Base-by-base conservation (phyloP, 2,113 vertebrate species). In the Neopipo cinnamomea region DNA sequence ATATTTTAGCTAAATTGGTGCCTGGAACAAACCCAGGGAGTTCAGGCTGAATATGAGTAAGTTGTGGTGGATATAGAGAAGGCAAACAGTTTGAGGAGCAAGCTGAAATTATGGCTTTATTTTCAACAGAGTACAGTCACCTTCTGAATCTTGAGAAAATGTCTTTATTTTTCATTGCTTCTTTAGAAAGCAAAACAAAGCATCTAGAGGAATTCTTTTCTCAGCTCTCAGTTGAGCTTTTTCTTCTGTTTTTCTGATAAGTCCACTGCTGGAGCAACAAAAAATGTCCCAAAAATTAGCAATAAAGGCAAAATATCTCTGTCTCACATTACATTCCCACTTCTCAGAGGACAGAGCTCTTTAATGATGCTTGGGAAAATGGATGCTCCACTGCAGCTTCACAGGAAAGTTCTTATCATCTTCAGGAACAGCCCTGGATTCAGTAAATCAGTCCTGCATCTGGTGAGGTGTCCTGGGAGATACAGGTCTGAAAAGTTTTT, bases 1-100 rank as follows among this genome's bases (percentile, higher is more conserved):
- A 85, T 89, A 93, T 94, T 94, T 96, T 90, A 83, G 78, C 86
- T 89, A 96, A 94, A 96, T 80, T 96, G 85, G 35, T 2, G 14
- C 27, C 89, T 94, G 85, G 58, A 93, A 93, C 74, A 95, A 93
- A 90, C 58, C 49, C 50, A 90, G 50, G 71, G 46, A 88, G 27
- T 42, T 94, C 74, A 90, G 79, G 82, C 41, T 70, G 71, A 91
- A 91, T 80, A 35, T 73, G 68, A 84, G 52, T 89, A 78, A 88
- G 77, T 79, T 62, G 62, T 61, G 31, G 44, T 68, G 19, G 49
- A 89, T 85, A 78, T 16, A 85, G 42, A 70, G 84, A 90, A 84
- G n/a, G 30, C 49, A 88, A 85, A 72, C 5, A 70, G n/a, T 85
- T 58, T 41, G 50, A 94, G 42, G n/a, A 88, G 50, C 30, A 85